Conservation (phyloP, 2,888 invertebrate genomes). For the Chesias legatella region DNA sequence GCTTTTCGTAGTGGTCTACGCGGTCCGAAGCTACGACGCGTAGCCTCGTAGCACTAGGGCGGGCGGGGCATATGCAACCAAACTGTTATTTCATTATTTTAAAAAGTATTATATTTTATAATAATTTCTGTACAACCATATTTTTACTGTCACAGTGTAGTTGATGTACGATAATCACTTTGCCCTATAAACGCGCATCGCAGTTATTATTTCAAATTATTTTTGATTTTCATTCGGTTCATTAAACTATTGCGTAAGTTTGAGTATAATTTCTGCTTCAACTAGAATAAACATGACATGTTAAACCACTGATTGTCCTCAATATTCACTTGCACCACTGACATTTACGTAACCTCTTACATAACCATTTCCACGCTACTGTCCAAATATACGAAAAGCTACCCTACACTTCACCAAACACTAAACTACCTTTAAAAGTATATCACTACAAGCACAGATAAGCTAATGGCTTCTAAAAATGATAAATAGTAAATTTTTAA, state of each 20-base stretch:
- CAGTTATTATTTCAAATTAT: no score
- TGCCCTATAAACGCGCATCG: no score
- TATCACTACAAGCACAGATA: slow-evolving; percentile 39
- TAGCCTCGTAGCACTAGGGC: slow-evolving; percentile 5
- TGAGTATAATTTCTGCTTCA: no score
- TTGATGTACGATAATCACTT: no score
- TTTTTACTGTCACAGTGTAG: no score
- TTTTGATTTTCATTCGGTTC: no score
- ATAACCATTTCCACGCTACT: slow-evolving; percentile 25
- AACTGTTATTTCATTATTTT: no score
- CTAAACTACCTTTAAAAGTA: slow-evolving; percentile 8
- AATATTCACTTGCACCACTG: slow-evolving; percentile 4
- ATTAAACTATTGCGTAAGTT: no score
- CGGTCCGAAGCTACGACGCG: slow-evolving; percentile 4
- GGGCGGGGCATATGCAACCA: not conserved
- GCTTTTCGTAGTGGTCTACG: slow-evolving; percentile 8
- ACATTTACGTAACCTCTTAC: slow-evolving; percentile 27
- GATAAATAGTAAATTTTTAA: slow-evolving; percentile 27
- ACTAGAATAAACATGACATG: no score
- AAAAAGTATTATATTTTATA: no score
- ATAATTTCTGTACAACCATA: no score
- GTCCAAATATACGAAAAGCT: slow-evolving; percentile 12
- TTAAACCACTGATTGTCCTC: no score
- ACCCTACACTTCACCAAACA: slow-evolving; percentile 11
- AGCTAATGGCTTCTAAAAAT: slow-evolving; percentile 31